A percentile compares a stretch with the other conserved stretches of the same genome.
phyloP scores from a whole-genome alignment of 2,797 vertebrate species.

The Bovichtus diacanthus region DNA sequence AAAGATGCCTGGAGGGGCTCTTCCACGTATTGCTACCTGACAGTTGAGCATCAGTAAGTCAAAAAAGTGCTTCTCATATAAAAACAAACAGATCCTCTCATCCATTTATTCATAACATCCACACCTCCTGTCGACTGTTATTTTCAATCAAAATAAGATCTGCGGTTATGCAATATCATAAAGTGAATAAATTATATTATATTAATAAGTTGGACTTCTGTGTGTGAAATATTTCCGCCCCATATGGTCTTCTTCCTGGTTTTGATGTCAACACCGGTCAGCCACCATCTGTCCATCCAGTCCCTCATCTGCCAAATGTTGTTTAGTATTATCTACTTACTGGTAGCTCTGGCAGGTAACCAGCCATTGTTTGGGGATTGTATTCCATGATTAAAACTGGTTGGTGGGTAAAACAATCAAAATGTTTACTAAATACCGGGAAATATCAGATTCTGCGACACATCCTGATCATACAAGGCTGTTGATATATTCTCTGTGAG shows the following conservation, averaged over 20 bases:
- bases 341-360: conserved; percentile 62
- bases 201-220: conserved; percentile 24
- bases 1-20: conserved; percentile 40
- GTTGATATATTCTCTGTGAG: background rate
- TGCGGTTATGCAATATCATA: conserved; percentile 39
- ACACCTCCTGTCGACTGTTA: conserved; percentile 43
- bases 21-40: conserved; percentile 42
- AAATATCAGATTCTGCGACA: conserved; percentile 23
- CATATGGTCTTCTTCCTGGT: conserved; percentile 39
- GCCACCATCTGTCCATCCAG: conserved; percentile 66
- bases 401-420: conserved; percentile 32
- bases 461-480: background rate
- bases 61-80: conserved; percentile 29
- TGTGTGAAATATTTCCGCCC: conserved; percentile 47
- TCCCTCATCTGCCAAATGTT: conserved; percentile 60
- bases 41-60: conserved; percentile 34
- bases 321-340: conserved; percentile 64
- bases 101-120: conserved; percentile 62
- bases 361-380: conserved; percentile 67
- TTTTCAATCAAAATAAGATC: conserved; percentile 41
- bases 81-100: conserved; percentile 64
- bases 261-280: conserved; percentile 55
- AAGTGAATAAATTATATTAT: conserved; percentile 36
- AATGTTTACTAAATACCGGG: conserved; percentile 43
- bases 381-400: conserved; percentile 49